Base-by-base conservation (phyloP, 2,888 invertebrate genomes). In the Melinaea marsaeus region DNA sequence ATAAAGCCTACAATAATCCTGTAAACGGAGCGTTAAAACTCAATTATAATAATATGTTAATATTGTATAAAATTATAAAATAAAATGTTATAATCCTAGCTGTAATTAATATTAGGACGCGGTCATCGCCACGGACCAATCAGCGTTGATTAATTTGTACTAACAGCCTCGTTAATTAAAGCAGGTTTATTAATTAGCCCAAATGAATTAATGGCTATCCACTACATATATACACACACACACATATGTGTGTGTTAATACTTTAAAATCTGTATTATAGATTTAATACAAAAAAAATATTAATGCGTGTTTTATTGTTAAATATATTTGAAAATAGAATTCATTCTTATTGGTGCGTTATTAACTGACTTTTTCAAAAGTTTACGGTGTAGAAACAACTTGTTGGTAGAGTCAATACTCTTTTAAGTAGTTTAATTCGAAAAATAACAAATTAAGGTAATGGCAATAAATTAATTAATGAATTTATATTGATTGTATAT, bases 171-270 rank as follows among this genome's bases (percentile, higher is more conserved):
- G 80, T 80, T 85, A 83, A 81, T 80, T 79, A 81, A 79, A 81
- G 72, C 79, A 74, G 78, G 79, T 81, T 79, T 83, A 84, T 85
- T 86, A 86, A 86, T 87, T 84, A 84, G 80, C 78, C 78, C 78
- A 81, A 83, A 78, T 83, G 85, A 85, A 86, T 87, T 85, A 85
- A 84, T 85, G 64, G 63, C 64, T 63, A 58, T 65, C 63, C 61
- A 58, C 58, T 64, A 63, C 55, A 35, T 61, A 61, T 48, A 42
- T 58, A 57, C 22, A 55, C 55, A 45, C 57, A 48, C 22, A 22
- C 22, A 22, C 22, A 22, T 22, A 22, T 22, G 1, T 22, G 22
- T 22, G 22, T 22, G 22, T 22, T 22, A 22, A 22, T 22, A 22
- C 22, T 57, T 59, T 51, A 32, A 46, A n/a, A 57, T 37, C 22